Evolutionary conservation across 2,113 vertebrate species (phyloP).

Genomic region (Coturnix japonica): DNA sequence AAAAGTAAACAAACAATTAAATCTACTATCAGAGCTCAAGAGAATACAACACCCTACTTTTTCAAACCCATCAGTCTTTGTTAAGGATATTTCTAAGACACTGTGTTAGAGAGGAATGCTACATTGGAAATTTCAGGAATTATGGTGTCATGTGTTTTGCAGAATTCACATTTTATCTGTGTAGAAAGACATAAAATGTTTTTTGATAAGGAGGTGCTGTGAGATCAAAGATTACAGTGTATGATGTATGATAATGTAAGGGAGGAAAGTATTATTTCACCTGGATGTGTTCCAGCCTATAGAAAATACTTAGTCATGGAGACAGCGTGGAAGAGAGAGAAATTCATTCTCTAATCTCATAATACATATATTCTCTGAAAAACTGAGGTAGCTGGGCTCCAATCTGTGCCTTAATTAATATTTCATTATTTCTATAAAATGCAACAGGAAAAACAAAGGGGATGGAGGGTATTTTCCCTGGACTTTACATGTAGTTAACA

Average conservation of each 20-base stretch:
- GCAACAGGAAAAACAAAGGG: background rate
- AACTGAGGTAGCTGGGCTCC: background rate
- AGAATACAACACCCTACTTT: background rate
- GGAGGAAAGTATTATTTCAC: background rate
- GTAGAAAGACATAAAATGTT: background rate
- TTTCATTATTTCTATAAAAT: background rate
- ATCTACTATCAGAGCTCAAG: background rate
- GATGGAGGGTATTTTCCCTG: background rate
- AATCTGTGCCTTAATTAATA: background rate
- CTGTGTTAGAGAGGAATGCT: background rate
- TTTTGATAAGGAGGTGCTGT: background rate
- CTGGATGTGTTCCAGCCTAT: background rate
- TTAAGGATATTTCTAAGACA: background rate
- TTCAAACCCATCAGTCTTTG: background rate
- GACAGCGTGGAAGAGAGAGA: background rate
- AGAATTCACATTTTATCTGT: background rate
- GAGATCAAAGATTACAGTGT: background rate
- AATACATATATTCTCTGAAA: background rate
- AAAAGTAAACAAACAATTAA: constrained; percentile 43
- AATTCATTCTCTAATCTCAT: background rate
- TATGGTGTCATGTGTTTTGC: background rate
- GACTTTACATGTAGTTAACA: background rate
- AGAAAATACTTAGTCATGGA: background rate
- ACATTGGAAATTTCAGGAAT: background rate
- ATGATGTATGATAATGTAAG: background rate